Evolutionary conservation across 2,113 vertebrate species (phyloP).

Genomic region (Acinonyx jubatus): DNA sequence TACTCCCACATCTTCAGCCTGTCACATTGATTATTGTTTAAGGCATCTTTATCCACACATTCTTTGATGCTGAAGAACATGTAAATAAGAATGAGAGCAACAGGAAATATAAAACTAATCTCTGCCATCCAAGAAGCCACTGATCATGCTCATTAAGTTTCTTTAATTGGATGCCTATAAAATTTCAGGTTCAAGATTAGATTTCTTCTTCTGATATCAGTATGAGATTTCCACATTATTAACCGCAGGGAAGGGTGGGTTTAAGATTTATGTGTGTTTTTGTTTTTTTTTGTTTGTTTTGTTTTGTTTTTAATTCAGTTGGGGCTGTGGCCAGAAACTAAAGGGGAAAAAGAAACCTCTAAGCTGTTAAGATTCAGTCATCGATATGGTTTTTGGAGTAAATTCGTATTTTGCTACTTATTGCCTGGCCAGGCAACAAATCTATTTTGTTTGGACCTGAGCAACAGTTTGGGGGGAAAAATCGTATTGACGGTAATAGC

Average conservation of each 20-base stretch:
- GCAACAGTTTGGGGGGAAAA: slow-evolving; percentile 48
- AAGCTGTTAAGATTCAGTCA: slow-evolving; percentile 75
- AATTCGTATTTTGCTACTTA: slow-evolving; percentile 77
- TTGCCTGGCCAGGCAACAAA: slow-evolving; percentile 77
- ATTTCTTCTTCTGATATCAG: slow-evolving; percentile 65
- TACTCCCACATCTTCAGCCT: neutral
- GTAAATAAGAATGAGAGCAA: neutral
- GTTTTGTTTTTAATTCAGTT: slow-evolving; percentile 67
- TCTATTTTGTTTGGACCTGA: slow-evolving; percentile 83
- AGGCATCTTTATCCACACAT: slow-evolving; percentile 45
- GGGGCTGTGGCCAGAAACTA: slow-evolving; percentile 67
- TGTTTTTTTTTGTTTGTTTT: slow-evolving; percentile 42
- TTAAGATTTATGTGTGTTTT: slow-evolving; percentile 23
- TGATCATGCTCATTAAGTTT: neutral
- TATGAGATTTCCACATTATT: slow-evolving; percentile 56
- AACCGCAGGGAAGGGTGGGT: slow-evolving; percentile 2
- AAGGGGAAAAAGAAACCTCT: slow-evolving; percentile 69
- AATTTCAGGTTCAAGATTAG: slow-evolving; percentile 67
- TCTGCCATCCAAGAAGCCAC: slow-evolving; percentile 23
- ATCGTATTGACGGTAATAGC: slow-evolving; percentile 75
- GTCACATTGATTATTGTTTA: neutral
- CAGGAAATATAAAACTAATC: slow-evolving; percentile 1
- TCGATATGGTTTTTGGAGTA: slow-evolving; percentile 65
- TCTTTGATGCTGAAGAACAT: slow-evolving; percentile 14
- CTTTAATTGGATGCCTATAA: slow-evolving; percentile 63